Base-by-base conservation (phyloP, 2,888 invertebrate species). In the Gymnocheta viridis region DNA sequence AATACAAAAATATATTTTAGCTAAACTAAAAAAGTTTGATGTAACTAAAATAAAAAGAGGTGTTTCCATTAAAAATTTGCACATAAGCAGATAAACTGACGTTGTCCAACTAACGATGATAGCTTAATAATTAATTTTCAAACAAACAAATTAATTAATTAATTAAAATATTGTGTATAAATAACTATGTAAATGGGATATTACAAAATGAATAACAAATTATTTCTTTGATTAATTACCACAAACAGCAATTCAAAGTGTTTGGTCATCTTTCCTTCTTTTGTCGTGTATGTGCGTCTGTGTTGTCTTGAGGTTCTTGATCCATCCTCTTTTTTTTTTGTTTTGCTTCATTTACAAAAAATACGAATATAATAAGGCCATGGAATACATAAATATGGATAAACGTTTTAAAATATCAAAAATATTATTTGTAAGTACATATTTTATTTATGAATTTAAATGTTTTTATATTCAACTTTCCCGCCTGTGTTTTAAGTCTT, bases 401-500 rank as follows among this genome's bases (percentile, higher is more conserved):
- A 89, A 87, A 85, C 88, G 88, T 87, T 88, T 88, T 82, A 86
- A 85, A 86, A 87, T 88, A 83, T 87, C 87, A 56, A 89, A 89
- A 83, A 87, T 87, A 86, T 88, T 88, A 88, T 88, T 89, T 88
- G 90, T 90, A 87, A 89, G 89, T 88, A 82, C 19, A 22, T 19
- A 6, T 60, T 27, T 7, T 27, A 9, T 35, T 17, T 44, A 54
- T 51, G 10, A 12, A 41, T 27, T 38, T 27, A 24, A 4, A 6
- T 3, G 10, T 10, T 58, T n/a, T n/a, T n/a, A n/a, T n/a, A 24
- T 47, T 35, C 4, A 4, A n/a, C 22, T 51, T 49, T 17, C 29
- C 35, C 49, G 85, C 66, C 78, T 64, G 77, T 85, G 54, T 51
- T 77, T 67, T 67, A 72, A 82, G 58, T 79, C 74, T 79, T 76